Evolutionary conservation across 1,140 invertebrate species (phyloP).

Genomic region (Orchestia grillus): DNA sequence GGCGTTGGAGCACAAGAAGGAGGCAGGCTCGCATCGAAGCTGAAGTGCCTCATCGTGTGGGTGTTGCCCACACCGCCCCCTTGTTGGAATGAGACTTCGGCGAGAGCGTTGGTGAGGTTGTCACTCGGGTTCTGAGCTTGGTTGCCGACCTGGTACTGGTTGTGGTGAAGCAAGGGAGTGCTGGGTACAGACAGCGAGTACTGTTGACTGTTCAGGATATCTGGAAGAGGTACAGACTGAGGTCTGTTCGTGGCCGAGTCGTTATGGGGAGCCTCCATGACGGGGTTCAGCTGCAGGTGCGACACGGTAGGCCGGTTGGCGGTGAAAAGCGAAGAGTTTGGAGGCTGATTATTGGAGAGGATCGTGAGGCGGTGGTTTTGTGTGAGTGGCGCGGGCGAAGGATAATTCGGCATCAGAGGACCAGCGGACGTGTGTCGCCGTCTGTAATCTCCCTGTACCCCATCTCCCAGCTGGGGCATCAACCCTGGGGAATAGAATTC

Average conservation of each 20-base stretch:
- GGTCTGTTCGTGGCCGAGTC: conserved; percentile 74
- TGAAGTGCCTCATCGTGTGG: conserved; percentile 63
- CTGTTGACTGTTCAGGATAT: conserved; percentile 71
- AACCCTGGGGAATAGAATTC: conserved; percentile 62
- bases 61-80: neutral
- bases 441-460: conserved; percentile 64
- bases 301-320: conserved; percentile 57
- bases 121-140: neutral
- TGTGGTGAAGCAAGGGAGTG: conserved; percentile 68
- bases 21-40: conserved; percentile 72
- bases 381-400: conserved; percentile 58
- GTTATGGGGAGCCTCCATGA: conserved; percentile 72
- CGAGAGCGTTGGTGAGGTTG: neutral
- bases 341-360: conserved; percentile 2
- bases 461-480: neutral
- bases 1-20: conserved; percentile 80
- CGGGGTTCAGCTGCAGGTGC: conserved; percentile 74
- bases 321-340: neutral
- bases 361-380: conserved; percentile 28
- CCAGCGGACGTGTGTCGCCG: conserved; percentile 69
- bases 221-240: conserved; percentile 82
- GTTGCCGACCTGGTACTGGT: conserved; percentile 68
- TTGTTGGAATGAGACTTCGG: neutral
- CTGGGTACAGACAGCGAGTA: conserved; percentile 66
- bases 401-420: conserved; percentile 66